These are phyloP conservation scores for Hypanus sabinus DNA, from an alignment of 2,113 vertebrate species.

Conservation along the genomic window DNA sequence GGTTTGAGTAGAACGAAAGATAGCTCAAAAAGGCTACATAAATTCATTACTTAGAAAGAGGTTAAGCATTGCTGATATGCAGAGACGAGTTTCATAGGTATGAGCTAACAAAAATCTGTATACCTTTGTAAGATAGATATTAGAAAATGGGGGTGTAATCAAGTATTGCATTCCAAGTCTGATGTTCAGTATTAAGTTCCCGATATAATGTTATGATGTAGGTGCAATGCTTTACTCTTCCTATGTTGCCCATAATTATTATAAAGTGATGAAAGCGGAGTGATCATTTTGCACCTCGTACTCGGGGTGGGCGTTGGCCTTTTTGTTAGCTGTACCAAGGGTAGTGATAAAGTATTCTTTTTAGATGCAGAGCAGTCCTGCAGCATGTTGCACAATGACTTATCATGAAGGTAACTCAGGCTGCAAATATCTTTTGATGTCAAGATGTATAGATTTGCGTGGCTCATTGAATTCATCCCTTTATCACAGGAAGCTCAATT, in stretches of 20 bases:
- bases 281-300: not conserved
- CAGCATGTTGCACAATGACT: not conserved
- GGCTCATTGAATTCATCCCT: not conserved
- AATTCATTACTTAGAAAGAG: not conserved
- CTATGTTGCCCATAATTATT: not conserved
- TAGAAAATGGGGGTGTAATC: not conserved
- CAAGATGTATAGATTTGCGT: not conserved
- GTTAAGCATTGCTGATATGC: not conserved
- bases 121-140: not conserved
- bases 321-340: not conserved
- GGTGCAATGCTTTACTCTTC: not conserved
- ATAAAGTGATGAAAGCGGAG: not conserved
- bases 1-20: not conserved
- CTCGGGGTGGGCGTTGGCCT: not conserved
- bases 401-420: not conserved
- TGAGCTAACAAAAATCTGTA: not conserved
- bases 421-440: not conserved
- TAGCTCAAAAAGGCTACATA: not conserved
- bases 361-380: not conserved
- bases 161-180: not conserved
- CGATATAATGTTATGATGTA: not conserved
- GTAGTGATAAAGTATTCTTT: not conserved
- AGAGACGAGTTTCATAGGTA: not conserved
- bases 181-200: not conserved
- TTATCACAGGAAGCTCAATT: not conserved